Percentiles rank a stretch among this genome's conserved stretches.
These are phyloP conservation scores for Brachypteracias leptosomus DNA, from an alignment of 2,113 vertebrate genomes.

Conservation along the genomic window DNA sequence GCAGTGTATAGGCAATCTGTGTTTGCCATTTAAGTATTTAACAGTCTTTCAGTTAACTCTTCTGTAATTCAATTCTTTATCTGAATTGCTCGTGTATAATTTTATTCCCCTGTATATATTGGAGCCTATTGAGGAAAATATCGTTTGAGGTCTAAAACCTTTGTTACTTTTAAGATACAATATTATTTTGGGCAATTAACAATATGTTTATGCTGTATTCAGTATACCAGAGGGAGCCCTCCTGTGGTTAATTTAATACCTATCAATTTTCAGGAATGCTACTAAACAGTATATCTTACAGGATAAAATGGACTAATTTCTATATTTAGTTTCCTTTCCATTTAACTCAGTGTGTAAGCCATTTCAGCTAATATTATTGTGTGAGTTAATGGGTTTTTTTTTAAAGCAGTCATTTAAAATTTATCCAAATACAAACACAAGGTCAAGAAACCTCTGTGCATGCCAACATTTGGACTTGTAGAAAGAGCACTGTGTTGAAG, in stretches of 20 bases:
- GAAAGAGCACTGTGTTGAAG: background rate
- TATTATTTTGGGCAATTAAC: conserved; percentile 44
- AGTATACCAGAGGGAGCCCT: conserved; percentile 60
- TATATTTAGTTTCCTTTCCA: background rate
- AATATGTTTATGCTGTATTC: conserved; percentile 10
- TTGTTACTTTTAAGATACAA: background rate
- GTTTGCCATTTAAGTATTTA: background rate
- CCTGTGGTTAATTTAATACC: conserved; percentile 65
- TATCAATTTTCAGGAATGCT: conserved; percentile 48
- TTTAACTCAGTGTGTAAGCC: background rate
- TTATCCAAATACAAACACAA: background rate
- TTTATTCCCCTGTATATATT: background rate
- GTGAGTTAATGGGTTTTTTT: background rate
- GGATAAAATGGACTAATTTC: background rate
- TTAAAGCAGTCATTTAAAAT: background rate
- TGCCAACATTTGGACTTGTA: background rate
- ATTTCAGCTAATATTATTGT: background rate
- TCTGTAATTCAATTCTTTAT: background rate
- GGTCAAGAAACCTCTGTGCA: background rate
- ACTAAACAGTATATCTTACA: background rate
- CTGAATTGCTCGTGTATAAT: background rate
- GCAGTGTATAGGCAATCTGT: background rate
- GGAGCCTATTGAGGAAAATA: conserved; percentile 9
- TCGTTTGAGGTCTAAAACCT: background rate
- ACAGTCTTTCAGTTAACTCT: background rate